A percentile compares a stretch with the other conserved stretches of the same genome.
Conservation (phyloP, 2,888 invertebrate species). For the Tupiocoris notatus region DNA sequence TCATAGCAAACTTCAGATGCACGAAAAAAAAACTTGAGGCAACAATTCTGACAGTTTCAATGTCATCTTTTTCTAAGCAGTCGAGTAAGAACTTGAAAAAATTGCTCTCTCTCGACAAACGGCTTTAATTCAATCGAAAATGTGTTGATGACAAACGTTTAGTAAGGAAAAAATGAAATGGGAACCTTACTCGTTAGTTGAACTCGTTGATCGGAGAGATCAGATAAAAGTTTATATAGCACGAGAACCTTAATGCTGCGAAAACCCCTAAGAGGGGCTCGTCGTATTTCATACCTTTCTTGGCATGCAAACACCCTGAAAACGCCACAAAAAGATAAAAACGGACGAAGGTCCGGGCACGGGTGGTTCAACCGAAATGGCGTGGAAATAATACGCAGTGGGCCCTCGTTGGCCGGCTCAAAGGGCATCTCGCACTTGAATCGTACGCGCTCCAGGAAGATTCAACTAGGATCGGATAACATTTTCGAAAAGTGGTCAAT, state of each 20-base stretch:
- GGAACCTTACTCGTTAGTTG: slow-evolving; percentile 20
- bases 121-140: not conserved
- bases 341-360: not conserved
- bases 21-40: too few relatives aligned
- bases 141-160: not conserved
- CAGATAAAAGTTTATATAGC: slow-evolving; percentile 28
- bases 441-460: not conserved
- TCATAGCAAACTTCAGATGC: too few relatives aligned
- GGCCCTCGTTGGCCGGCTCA: not conserved
- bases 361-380: slow-evolving; percentile 21
- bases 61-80: too few relatives aligned
- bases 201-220: slow-evolving; percentile 19
- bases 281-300: slow-evolving; percentile 39
- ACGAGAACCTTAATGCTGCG: slow-evolving; percentile 1
- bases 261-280: slow-evolving; percentile 2
- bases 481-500: not conserved
- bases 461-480: not conserved
- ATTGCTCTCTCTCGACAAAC: too few relatives aligned
- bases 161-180: not conserved
- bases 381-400: slow-evolving; percentile 19
- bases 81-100: too few relatives aligned
- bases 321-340: slow-evolving; percentile 33
- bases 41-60: too few relatives aligned
- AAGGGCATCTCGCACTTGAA: not conserved
- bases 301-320: slow-evolving; percentile 40